Base-by-base conservation (phyloP, 2,888 invertebrate genomes). In the Galerucella nymphaeae region DNA sequence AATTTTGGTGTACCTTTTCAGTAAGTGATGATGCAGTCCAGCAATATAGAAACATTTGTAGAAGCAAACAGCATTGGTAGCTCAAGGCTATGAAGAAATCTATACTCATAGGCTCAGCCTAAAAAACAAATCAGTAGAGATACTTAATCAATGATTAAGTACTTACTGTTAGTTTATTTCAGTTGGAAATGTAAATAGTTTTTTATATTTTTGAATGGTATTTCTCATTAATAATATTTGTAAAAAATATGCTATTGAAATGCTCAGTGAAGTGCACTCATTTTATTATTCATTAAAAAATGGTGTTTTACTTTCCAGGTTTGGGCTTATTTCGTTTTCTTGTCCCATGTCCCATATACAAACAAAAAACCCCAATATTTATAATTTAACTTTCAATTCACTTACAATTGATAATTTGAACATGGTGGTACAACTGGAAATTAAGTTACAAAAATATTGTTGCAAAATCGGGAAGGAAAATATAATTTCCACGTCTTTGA, bases 381-480 rank as follows among this genome's bases (percentile, higher is more conserved):
- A 45, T 45, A 13, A 45, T 13, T 45, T 8, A 9, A 65, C n/a
- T n/a, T 14, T 53, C 42, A 45, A 6, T 18, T 13, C 64, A 70
- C 72, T 67, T 71, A 75, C 75, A 48, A 75, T 18, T 55, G 75
- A 69, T 16, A 75, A 59, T 64, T 69, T 71, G 67, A 75, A 75
- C 73, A 75, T 71, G 38, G 71, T 70, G 5, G 75, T 75, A 66
- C 75, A 75, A 50, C 62, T 67, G 14, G 75, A 70, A 16, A 75
- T 66, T 5, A 75, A 55, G 23, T 66, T 74, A 11, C 59, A 66
- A 18, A 62, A 66, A 50, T 72, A 73, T 48, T 74, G 73, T 18
- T 66, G 66, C 38, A 71, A 69, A 9, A 73, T 59, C 14, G 55
- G 58, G 2, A 48, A 11, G 1, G 73, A 66, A 41, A 75, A 75